Evolutionary conservation across 2,113 vertebrate species (phyloP).

Genomic region (Apistogramma diplotaenia): DNA sequence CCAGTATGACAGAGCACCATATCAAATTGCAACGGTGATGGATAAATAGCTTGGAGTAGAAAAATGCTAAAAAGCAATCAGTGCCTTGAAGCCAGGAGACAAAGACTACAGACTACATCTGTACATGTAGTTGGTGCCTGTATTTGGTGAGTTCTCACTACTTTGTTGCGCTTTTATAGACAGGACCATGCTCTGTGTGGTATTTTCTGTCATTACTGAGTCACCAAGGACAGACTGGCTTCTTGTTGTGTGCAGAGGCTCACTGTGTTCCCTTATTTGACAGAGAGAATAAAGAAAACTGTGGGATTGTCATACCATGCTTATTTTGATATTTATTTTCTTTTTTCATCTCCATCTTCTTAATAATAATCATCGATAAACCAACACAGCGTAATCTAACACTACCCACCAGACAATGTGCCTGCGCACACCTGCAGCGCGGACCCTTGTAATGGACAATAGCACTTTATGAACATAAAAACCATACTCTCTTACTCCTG

Average conservation of each 20-base stretch:
- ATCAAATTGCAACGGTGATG: neutral
- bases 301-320: neutral
- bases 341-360: neutral
- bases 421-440: neutral
- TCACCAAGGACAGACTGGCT: neutral
- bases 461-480: conserved; percentile 18
- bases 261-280: neutral
- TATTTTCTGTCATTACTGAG: neutral
- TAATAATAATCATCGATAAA: neutral
- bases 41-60: neutral
- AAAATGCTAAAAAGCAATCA: fast-evolving
- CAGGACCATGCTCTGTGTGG: neutral
- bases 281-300: neutral
- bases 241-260: neutral
- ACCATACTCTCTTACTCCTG: neutral
- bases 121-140: neutral
- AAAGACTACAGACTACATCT: too few species aligned
- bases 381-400: neutral
- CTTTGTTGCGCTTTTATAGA: neutral
- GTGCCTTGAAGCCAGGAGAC: neutral
- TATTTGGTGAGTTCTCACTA: neutral
- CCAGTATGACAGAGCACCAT: neutral
- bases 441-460: conserved; percentile 1
- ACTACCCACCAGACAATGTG: neutral
- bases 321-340: neutral